phyloP scores from a whole-genome alignment of 1,140 invertebrate species.

The Pachyrhynchus sulphureomaculatus region DNA sequence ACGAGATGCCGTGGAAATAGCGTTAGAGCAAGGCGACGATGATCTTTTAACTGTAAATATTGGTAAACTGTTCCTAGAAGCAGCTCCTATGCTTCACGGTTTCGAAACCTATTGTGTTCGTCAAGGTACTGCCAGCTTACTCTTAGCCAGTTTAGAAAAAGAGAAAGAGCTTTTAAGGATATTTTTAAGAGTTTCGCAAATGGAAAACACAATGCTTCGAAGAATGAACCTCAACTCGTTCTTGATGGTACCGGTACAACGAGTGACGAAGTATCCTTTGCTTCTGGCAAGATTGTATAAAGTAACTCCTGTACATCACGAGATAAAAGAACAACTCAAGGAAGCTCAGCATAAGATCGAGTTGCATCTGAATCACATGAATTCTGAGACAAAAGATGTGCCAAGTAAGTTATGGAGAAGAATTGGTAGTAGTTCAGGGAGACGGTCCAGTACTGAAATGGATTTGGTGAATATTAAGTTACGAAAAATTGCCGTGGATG shows the following conservation, averaged over 20 bases:
- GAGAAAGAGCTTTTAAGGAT: slow-evolving; percentile 93
- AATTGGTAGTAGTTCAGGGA: slow-evolving; percentile 77
- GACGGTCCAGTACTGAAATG: slow-evolving; percentile 71
- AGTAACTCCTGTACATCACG: slow-evolving; percentile 81
- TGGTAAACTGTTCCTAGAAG: slow-evolving; percentile 87
- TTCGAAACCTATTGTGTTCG: slow-evolving; percentile 94
- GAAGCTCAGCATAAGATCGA: slow-evolving; percentile 91
- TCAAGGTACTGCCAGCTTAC: slow-evolving; percentile 83
- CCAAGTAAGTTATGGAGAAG: slow-evolving; percentile 87
- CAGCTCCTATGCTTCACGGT: slow-evolving; percentile 88
- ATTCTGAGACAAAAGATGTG: slow-evolving; percentile 88
- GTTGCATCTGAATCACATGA: slow-evolving; percentile 91
- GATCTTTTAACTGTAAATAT: slow-evolving; percentile 88
- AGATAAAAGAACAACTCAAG: slow-evolving; percentile 72
- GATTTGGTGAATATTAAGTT: slow-evolving; percentile 86
- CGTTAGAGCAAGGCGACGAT: slow-evolving; percentile 71
- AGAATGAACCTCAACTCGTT: slow-evolving; percentile 97
- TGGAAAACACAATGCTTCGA: slow-evolving; percentile 90
- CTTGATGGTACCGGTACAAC: slow-evolving; percentile 90
- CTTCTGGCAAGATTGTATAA: slow-evolving; percentile 86
- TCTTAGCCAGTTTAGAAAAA: slow-evolving; percentile 89
- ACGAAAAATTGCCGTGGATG: slow-evolving; percentile 88
- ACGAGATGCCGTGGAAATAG: slow-evolving; percentile 83
- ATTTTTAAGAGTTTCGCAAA: slow-evolving; percentile 93
- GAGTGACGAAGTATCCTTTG: slow-evolving; percentile 91